Evolutionary conservation across 2,113 vertebrate species (phyloP).

Genomic region (Zeus faber): DNA sequence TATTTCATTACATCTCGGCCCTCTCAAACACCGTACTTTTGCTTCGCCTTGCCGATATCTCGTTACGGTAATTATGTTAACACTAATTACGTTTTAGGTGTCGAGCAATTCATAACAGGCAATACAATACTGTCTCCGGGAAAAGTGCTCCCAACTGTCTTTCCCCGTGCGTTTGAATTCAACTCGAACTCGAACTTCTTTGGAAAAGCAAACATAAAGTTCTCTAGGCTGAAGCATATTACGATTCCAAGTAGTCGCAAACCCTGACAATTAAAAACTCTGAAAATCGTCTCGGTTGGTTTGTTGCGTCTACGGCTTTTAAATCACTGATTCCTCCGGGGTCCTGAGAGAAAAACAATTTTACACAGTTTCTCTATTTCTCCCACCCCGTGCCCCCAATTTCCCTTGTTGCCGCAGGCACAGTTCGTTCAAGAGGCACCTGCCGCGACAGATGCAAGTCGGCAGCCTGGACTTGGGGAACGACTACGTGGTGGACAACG

Average conservation of each 20-base stretch:
- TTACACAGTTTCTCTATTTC: background rate
- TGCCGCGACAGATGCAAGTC: slow-evolving; percentile 91
- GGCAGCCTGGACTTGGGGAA: slow-evolving; percentile 86
- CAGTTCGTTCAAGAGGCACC: slow-evolving; percentile 93
- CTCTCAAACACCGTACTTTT: no score
- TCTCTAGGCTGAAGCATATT: no score
- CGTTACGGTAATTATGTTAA: background rate
- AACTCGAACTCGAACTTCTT: no score
- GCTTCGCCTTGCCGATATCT: background rate
- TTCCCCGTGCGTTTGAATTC: no score
- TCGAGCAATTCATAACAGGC: background rate
- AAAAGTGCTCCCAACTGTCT: no score
- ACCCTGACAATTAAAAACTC: no score
- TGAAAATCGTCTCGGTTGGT: no score
- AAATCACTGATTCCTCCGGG: background rate
- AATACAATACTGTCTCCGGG: no score
- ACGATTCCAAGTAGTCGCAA: no score
- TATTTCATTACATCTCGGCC: no score
- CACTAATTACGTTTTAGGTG: background rate
- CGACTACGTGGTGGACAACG: slow-evolving; percentile 72
- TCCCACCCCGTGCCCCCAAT: slow-evolving; percentile 22
- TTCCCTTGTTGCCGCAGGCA: slow-evolving; percentile 82
- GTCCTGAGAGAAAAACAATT: background rate
- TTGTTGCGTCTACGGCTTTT: no score
- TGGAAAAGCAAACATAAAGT: no score